Percentiles rank a stretch among this genome's conserved stretches.
Conservation (phyloP, 2,113 vertebrate genomes). For the Calyptomena viridis region DNA sequence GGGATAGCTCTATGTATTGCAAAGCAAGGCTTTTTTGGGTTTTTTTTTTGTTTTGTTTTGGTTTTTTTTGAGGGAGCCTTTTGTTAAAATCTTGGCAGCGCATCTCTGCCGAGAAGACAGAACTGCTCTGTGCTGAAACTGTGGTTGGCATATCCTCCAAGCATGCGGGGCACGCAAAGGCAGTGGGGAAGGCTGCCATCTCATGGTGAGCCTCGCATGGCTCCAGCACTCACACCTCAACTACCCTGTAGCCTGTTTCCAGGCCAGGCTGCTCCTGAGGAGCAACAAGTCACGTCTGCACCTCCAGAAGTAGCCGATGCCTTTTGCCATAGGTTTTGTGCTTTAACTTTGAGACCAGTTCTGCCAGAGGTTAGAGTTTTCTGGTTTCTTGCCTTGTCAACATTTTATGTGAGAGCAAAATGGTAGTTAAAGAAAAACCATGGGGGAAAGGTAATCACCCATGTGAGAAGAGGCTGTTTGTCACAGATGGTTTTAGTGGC, state of each 20-base stretch:
- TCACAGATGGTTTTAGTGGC: constrained; percentile 28
- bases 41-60: too few relatives aligned
- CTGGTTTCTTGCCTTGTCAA: constrained; percentile 1
- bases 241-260: fast-evolving
- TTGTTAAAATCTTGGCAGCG: constrained; percentile 57
- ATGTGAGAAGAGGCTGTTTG: not conserved
- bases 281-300: not conserved
- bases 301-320: not conserved
- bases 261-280: not conserved
- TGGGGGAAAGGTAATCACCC: not conserved
- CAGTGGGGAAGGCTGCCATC: constrained; percentile 57
- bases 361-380: not conserved
- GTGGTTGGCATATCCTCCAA: not conserved
- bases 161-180: not conserved
- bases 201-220: constrained; percentile 11
- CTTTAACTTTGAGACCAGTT: not conserved
- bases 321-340: not conserved
- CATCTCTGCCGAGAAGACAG: constrained; percentile 29
- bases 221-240: not conserved
- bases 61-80: constrained; percentile 31
- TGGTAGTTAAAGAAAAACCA: not conserved
- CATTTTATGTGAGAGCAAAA: not conserved
- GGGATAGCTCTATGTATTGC: not conserved
- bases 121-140: constrained; percentile 27
- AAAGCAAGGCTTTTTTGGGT: not conserved